These are phyloP conservation scores for Puffinus mauretanicus DNA, from an alignment of 2,113 vertebrate species.

Conservation along the genomic window DNA sequence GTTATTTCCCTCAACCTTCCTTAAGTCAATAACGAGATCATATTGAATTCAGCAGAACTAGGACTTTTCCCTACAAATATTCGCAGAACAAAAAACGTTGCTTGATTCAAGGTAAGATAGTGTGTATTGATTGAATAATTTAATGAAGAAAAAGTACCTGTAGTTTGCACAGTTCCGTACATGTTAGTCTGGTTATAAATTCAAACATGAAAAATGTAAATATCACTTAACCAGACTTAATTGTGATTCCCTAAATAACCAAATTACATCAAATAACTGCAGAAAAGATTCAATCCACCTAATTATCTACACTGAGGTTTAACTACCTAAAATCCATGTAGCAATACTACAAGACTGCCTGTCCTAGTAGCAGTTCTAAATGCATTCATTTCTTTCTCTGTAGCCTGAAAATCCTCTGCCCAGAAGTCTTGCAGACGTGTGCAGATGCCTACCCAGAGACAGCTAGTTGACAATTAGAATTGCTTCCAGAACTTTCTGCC, in stretches of 20 bases:
- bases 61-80: background rate
- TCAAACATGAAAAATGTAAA: background rate
- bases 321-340: background rate
- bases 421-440: background rate
- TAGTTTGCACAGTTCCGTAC: background rate
- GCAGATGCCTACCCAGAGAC: background rate
- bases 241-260: background rate
- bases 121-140: background rate
- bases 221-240: background rate
- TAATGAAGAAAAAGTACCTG: background rate
- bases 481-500: background rate
- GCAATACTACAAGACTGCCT: background rate
- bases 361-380: background rate
- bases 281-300: background rate
- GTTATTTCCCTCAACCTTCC: background rate
- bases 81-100: background rate
- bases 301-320: background rate
- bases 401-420: background rate
- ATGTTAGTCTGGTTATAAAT: background rate
- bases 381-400: background rate
- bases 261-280: background rate
- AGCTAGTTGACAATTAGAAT: background rate
- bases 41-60: background rate
- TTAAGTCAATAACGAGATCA: background rate
- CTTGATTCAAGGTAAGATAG: background rate